These are phyloP conservation scores for Stramonita haemastoma DNA, from an alignment of 2,888 invertebrate species.

Conservation along the genomic window DNA sequence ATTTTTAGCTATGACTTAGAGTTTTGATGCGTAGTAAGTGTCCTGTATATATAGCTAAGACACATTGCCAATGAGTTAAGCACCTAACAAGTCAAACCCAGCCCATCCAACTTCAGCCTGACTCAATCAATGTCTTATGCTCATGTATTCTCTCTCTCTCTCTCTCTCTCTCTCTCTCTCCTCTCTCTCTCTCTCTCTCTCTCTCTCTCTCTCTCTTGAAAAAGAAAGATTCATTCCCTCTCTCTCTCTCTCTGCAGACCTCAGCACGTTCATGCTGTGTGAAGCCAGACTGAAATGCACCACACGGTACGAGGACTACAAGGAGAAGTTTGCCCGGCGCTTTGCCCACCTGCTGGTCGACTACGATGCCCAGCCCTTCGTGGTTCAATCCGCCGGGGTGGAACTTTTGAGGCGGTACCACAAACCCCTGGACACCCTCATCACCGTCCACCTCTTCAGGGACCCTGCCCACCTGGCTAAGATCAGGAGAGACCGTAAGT, in stretches of 20 bases:
- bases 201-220: too few species aligned
- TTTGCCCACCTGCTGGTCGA: conserved; percentile 51
- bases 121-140: too few species aligned
- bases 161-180: background rate
- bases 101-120: too few species aligned
- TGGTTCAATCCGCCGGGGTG: conserved; percentile 51
- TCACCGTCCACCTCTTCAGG: conserved; percentile 52
- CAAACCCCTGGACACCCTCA: conserved; percentile 46
- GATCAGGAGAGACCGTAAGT: conserved; percentile 51
- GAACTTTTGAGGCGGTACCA: conserved; percentile 50
- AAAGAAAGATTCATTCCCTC: too few species aligned
- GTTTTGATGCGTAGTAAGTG: too few species aligned
- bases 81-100: too few species aligned
- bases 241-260: too few species aligned
- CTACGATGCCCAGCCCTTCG: conserved; percentile 52
- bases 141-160: background rate
- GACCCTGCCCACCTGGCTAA: conserved; percentile 48
- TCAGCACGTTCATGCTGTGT: conserved; percentile 53
- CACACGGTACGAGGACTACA: conserved; percentile 46
- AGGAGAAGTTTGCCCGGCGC: conserved; percentile 46
- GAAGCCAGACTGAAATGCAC: conserved; percentile 45
- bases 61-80: too few species aligned
- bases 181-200: too few species aligned
- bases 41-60: too few species aligned
- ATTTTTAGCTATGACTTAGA: too few species aligned